Percentiles rank a stretch among this genome's conserved stretches.
phyloP scores from a whole-genome alignment of 2,888 invertebrate species.

The Sinhomidia bicolor region DNA sequence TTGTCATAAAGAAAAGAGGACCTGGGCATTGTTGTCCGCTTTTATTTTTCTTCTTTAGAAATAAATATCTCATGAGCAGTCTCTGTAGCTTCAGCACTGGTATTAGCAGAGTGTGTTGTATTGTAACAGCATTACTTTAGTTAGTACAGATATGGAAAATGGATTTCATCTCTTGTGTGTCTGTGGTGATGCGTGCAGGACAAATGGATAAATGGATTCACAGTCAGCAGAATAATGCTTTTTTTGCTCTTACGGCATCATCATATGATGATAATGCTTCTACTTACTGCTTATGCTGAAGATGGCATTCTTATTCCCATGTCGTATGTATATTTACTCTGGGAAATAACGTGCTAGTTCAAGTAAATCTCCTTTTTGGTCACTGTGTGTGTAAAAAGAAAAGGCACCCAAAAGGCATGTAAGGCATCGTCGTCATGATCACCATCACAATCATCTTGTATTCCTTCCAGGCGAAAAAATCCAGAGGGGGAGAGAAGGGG shows the following conservation, averaged over 20 bases:
- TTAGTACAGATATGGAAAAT: slow-evolving; percentile 30
- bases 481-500: slow-evolving; percentile 26
- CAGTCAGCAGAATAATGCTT: slow-evolving; percentile 49
- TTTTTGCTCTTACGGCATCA: slow-evolving; percentile 2
- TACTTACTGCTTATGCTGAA: neutral
- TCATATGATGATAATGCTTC: neutral
- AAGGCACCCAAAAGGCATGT: slow-evolving; percentile 58
- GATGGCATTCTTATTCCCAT: slow-evolving; percentile 32
- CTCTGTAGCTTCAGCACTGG: neutral
- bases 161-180: slow-evolving; percentile 49
- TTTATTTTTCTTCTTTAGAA: slow-evolving; percentile 51
- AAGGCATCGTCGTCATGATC: slow-evolving; percentile 25
- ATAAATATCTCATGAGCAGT: slow-evolving; percentile 50
- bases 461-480: slow-evolving; percentile 48
- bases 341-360: slow-evolving; percentile 43
- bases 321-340: neutral
- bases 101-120: neutral
- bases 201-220: slow-evolving; percentile 54
- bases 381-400: slow-evolving; percentile 50
- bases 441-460: slow-evolving; percentile 17
- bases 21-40: slow-evolving; percentile 29
- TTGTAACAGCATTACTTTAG: neutral
- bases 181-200: slow-evolving; percentile 48
- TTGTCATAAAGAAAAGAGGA: slow-evolving; percentile 56
- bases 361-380: slow-evolving; percentile 51